These are phyloP conservation scores for Spisula subtruncata DNA, from an alignment of 2,888 invertebrate genomes.

Conservation along the genomic window DNA sequence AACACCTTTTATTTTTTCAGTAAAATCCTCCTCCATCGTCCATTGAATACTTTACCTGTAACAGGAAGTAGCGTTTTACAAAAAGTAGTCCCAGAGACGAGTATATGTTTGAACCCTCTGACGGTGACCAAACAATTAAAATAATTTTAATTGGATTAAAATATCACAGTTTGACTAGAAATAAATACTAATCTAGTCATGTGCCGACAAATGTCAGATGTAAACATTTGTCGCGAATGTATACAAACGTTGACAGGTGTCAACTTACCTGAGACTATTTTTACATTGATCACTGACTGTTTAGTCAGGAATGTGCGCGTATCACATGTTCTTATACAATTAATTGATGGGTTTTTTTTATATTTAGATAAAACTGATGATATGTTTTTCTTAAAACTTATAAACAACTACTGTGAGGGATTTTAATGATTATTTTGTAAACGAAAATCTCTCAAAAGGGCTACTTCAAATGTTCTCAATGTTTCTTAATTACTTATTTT, in stretches of 20 bases:
- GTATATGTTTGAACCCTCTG: too few species aligned
- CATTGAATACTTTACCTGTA: conserved; percentile 69
- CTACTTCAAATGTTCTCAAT: too few species aligned
- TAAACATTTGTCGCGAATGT: conserved; percentile 33
- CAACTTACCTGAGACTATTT: conserved; percentile 54
- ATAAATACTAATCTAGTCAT: neutral
- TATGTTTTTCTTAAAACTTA: too few species aligned
- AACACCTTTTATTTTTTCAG: conserved; percentile 82
- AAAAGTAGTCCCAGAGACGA: conserved; percentile 43
- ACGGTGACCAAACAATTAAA: neutral
- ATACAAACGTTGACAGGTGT: conserved; percentile 58
- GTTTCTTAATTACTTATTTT: too few species aligned
- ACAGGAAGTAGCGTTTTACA: conserved; percentile 62
- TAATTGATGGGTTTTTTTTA: neutral
- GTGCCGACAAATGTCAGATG: neutral
- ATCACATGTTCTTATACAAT: neutral
- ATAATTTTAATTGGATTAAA: neutral
- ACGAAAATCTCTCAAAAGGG: too few species aligned
- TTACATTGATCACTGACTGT: conserved; percentile 47
- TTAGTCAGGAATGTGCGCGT: conserved; percentile 36
- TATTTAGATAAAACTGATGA: neutral
- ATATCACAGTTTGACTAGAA: neutral
- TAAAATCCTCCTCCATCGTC: conserved; percentile 75
- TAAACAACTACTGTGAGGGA: too few species aligned
- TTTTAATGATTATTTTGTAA: too few species aligned